phyloP scores from a whole-genome alignment of 92 coral and sea anemone genomes.

The Plumapathes pennacea region DNA sequence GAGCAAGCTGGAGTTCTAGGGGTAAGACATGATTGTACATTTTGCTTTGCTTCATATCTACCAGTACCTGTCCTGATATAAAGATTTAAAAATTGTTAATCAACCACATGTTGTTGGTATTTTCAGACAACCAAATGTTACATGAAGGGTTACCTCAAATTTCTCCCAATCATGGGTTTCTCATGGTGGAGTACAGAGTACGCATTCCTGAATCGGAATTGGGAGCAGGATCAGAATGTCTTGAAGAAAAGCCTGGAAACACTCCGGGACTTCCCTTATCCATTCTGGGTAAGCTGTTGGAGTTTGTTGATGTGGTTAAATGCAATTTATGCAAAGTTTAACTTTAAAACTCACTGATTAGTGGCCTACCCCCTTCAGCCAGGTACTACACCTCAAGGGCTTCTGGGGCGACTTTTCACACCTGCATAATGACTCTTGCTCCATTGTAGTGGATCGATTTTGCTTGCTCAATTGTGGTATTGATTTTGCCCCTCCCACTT shows the following conservation, averaged over 20 bases:
- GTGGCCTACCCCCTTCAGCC: too few relatives aligned
- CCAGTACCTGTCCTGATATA: neutral
- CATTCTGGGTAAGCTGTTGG: conserved; percentile 91
- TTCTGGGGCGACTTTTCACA: too few relatives aligned
- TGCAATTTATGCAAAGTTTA: too few relatives aligned
- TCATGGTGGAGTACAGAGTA: conserved; percentile 91
- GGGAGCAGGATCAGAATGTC: conserved; percentile 80
- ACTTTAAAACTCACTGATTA: too few relatives aligned
- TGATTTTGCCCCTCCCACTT: too few relatives aligned
- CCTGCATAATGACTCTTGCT: too few relatives aligned
- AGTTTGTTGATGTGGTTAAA: neutral
- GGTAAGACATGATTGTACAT: conserved; percentile 32
- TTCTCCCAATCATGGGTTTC: conserved; percentile 83
- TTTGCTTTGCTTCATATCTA: neutral
- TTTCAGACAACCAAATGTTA: conserved; percentile 80
- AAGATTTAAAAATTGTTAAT: neutral
- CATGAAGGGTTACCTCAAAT: conserved; percentile 87
- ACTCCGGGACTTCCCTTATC: conserved; percentile 83
- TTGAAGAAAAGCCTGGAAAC: conserved; percentile 66
- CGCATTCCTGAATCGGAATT: conserved; percentile 77
- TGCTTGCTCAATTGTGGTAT: too few relatives aligned
- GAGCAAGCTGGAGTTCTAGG: conserved; percentile 86
- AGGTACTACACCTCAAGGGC: too few relatives aligned
- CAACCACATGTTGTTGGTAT: neutral
- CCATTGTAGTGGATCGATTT: too few relatives aligned